Base-by-base conservation (phyloP, 1,140 invertebrate species). In the Pectinophora gossypiella region DNA sequence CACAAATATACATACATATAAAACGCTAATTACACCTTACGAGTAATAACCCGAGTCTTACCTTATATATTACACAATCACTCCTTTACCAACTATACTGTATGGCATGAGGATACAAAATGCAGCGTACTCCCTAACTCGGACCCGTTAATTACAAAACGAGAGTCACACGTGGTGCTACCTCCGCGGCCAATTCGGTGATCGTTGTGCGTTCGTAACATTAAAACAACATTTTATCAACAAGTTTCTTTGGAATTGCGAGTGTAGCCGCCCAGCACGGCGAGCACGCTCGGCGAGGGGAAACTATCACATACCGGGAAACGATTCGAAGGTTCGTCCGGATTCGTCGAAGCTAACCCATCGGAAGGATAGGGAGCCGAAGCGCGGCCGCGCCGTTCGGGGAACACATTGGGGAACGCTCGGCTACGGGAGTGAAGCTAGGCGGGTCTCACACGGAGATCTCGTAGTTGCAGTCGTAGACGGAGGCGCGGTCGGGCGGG, bases 381-480 rank as follows among this genome's bases (percentile, higher is more conserved):
- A 32, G n/a, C 2, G 9, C 27, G 27, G 27, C 27, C 9, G 27
- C 9, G n/a, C 9, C 27, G 9, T 12, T 32, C 27, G 27, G 27
- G 9, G 27, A 32, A 32, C 27, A 32, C 27, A 32, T 32, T 12
- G 27, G 9, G n/a, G 27, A 32, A 32, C n/a, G 1, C 27, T 32
- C 27, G 9, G 27, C n/a, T n/a, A 58, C 45, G 43, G 20, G 58
- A 35, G 43, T 44, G 43, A 48, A 22, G 44, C 19, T 38, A 38
- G 7, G 48, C 27, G 50, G 55, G 51, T 32, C 53, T 87, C 82
- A 93, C 89, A 98, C 96, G 51, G 96, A 97, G 87, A 97, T 98
- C 88, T 98, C 96, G 87, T 98, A 98, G 88, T 96, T 97, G 93
- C 96, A 96, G 85, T 98, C 97, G 81, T 98, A 98, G 51, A 97